phyloP scores from a whole-genome alignment of 2,113 vertebrate genomes.

The Coreoperca whiteheadi region DNA sequence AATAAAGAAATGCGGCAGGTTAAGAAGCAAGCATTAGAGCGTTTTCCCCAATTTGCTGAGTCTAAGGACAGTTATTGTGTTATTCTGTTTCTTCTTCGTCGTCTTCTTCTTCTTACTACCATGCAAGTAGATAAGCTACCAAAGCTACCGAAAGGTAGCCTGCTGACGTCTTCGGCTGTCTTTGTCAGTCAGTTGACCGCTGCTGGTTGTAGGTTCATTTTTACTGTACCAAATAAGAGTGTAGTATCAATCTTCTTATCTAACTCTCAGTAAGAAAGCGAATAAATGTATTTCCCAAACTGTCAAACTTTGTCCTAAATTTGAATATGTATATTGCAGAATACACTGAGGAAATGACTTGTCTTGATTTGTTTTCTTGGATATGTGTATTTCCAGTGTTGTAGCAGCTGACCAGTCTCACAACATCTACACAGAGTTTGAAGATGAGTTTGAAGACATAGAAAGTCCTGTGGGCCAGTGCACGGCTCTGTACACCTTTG shows the following conservation, averaged over 20 bases:
- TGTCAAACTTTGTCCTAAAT: not conserved
- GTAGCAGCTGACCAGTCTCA: conserved; percentile 12
- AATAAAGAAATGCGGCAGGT: not conserved
- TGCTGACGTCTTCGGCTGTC: no score
- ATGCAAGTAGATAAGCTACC: no score
- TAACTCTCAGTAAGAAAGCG: not conserved
- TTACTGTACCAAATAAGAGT: no score
- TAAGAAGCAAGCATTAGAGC: not conserved
- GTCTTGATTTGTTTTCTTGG: not conserved
- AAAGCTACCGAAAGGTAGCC: no score
- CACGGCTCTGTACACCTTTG: conserved; percentile 88
- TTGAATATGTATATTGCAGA: not conserved
- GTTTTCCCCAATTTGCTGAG: no score
- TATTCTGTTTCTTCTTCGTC: no score
- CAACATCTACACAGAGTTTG: conserved; percentile 81
- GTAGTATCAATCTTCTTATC: not conserved
- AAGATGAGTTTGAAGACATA: conserved; percentile 88
- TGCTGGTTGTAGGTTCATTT: no score
- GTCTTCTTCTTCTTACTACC: no score
- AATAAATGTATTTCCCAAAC: not conserved
- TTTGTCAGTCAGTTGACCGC: no score
- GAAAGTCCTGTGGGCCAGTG: conserved; percentile 86
- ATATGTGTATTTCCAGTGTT: conserved; percentile 36
- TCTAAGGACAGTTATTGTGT: no score
- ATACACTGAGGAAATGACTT: not conserved